Base-by-base conservation (phyloP, 2,888 invertebrate species). In the Cataglyphis albicans region DNA sequence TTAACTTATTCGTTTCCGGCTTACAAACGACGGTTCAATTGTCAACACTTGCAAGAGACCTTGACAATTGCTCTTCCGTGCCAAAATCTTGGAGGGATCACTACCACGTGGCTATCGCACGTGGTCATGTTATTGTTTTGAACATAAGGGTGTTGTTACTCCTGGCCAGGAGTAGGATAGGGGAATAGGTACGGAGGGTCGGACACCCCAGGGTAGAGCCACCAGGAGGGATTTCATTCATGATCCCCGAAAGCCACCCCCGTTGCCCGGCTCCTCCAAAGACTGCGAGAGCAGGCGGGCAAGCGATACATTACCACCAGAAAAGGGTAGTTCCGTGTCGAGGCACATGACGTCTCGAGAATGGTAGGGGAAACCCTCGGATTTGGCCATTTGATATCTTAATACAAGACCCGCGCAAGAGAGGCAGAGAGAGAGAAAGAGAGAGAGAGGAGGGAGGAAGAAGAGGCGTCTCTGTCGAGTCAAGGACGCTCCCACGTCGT, bases 141-240 rank as follows among this genome's bases (percentile, higher is more conserved):
- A 88, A 86, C 84, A 87, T 86, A 89, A 91, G 91, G 90, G 91
- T 87, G 88, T 90, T 90, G 78, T 80, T 80, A 80, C 90, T 91
- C 90, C 87, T 91, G 92, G 88, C 89, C 89, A 89, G 89, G 65
- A 84, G 82, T 82, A 86, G 32, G 88, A 82, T 83, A 70, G 86
- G 87, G 90, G 89, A 90, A 88, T 90, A 91, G 89, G 91, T 91
- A 90, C 89, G 91, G 94, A 94, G 94, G 94, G 94, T 94, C 94
- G 91, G 91, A 89, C 92, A 93, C 93, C 94, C 92, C 91, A 88
- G 89, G 90, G 82, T 86, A 91, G 92, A 93, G 93, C 93, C 94
- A 94, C 92, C 91, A 90, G 91, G 93, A 93, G 94, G 93, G 93
- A 94, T 94, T 93, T 93, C 94, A 94, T 94, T 94, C 94, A 94